These are phyloP conservation scores for Hetaerina titia DNA, from an alignment of 2,888 invertebrate species.

Conservation along the genomic window DNA sequence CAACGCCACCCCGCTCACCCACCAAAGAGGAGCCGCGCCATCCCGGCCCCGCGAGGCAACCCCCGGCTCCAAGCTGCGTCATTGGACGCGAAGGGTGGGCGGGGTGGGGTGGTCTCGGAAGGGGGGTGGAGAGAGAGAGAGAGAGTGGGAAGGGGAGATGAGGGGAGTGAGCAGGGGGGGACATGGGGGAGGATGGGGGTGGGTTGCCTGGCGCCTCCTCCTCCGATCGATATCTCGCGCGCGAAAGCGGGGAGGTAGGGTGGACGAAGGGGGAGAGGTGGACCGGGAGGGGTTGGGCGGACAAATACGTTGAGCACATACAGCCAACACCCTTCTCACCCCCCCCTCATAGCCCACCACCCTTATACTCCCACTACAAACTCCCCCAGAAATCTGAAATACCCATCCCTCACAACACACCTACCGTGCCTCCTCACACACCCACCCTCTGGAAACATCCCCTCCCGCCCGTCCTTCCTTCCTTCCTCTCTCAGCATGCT, in stretches of 20 bases:
- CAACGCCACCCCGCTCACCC: neutral
- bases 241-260: neutral
- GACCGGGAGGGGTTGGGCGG: neutral
- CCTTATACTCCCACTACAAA: neutral
- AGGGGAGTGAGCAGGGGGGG: neutral
- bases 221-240: neutral
- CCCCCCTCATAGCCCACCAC: slow-evolving; percentile 2
- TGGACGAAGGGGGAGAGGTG: neutral
- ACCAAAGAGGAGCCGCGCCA: too few species aligned
- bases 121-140: neutral
- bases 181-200: neutral
- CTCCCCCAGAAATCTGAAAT: neutral
- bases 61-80: slow-evolving; percentile 19
- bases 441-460: too few species aligned
- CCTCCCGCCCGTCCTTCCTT: too few species aligned
- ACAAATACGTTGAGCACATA: neutral
- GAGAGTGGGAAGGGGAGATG: neutral
- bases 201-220: neutral
- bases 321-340: too few species aligned
- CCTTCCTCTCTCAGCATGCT: too few species aligned
- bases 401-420: neutral
- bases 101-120: neutral
- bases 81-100: neutral
- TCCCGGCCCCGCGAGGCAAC: neutral
- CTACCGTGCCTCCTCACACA: neutral